phyloP scores from a whole-genome alignment of 2,113 vertebrate species.

The Lepidothrix coronata region DNA sequence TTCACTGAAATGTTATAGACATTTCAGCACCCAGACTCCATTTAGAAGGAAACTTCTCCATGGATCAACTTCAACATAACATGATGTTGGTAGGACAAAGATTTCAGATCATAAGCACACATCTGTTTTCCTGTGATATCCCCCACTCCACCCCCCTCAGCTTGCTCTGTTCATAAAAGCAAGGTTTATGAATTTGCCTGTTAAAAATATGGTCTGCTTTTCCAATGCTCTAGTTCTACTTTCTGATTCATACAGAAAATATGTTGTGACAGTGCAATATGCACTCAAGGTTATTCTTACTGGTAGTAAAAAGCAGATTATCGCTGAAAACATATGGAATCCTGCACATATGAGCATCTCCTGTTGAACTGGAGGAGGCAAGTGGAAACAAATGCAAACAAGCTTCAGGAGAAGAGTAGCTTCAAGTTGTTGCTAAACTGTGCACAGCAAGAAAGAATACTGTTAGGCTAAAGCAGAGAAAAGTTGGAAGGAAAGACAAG shows the following conservation, averaged over 20 bases:
- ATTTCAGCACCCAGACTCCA: background rate
- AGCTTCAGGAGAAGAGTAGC: background rate
- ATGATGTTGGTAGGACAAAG: background rate
- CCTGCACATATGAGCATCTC: background rate
- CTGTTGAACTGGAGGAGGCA: background rate
- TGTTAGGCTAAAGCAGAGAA: background rate
- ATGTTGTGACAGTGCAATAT: conserved; percentile 55
- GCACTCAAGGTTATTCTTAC: conserved; percentile 61
- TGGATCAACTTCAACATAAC: background rate
- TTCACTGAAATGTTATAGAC: background rate
- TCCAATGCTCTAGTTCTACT: conserved; percentile 13
- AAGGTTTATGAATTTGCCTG: conserved; percentile 28
- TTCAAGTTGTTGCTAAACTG: background rate
- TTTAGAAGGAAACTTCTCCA: background rate
- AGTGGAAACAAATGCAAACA: background rate
- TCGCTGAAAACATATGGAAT: conserved; percentile 41
- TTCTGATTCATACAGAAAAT: conserved; percentile 44
- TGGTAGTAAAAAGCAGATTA: conserved; percentile 63
- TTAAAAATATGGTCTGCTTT: conserved; percentile 40
- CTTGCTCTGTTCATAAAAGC: conserved; percentile 15
- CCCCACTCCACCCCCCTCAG: background rate
- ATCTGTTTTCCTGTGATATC: conserved; percentile 32
- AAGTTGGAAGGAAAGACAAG: background rate
- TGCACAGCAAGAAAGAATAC: background rate
- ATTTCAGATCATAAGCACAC: background rate